phyloP scores from a whole-genome alignment of 2,888 invertebrate genomes.

The Chymomyza procnemis region DNA sequence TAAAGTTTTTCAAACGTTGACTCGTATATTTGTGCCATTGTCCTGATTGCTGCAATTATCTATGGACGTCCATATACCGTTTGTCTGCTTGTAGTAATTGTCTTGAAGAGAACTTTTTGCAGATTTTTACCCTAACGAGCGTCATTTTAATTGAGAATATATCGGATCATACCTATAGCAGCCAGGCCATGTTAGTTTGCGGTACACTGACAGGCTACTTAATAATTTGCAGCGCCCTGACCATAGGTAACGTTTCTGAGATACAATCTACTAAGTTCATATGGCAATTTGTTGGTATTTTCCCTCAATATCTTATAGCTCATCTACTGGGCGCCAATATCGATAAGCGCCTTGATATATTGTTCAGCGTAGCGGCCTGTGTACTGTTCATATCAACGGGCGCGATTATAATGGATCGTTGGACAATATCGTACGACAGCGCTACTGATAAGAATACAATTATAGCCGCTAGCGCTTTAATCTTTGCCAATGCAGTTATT shows the following conservation, averaged over 20 bases:
- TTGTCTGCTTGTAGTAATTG: not conserved
- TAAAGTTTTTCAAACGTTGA: too few relatives aligned
- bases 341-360: constrained; percentile 68
- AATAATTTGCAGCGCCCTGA: constrained; percentile 64
- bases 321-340: constrained; percentile 56
- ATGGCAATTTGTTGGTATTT: constrained; percentile 2
- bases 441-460: constrained; percentile 55
- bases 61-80: not conserved
- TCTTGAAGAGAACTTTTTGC: constrained; percentile 5
- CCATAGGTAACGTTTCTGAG: constrained; percentile 60
- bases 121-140: constrained; percentile 62
- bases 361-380: constrained; percentile 63
- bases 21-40: too few relatives aligned
- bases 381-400: constrained; percentile 66
- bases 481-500: constrained; percentile 60
- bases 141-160: constrained; percentile 67
- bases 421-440: constrained; percentile 44
- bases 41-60: not conserved
- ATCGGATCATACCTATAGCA: constrained; percentile 61
- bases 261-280: not conserved
- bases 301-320: constrained; percentile 48
- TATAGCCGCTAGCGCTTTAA: constrained; percentile 58
- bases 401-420: constrained; percentile 65
- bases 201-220: constrained; percentile 70
- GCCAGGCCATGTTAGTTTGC: constrained; percentile 72